These are phyloP conservation scores for Sibirionetta formosa DNA, from an alignment of 2,797 vertebrate species.

Conservation along the genomic window DNA sequence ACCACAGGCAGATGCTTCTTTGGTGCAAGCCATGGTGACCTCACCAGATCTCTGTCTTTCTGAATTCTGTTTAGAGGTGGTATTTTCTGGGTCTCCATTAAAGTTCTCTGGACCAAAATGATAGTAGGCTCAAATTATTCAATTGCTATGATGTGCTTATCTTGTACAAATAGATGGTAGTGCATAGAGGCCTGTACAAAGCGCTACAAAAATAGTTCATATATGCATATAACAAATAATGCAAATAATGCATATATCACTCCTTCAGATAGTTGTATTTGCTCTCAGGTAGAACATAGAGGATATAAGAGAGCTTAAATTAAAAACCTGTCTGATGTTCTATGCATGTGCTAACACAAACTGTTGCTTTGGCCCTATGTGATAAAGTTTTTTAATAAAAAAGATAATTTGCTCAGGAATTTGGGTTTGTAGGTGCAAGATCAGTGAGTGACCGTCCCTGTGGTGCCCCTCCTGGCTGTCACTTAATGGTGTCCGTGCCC, in stretches of 20 bases:
- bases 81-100: background rate
- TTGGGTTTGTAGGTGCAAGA: background rate
- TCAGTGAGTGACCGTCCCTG: background rate
- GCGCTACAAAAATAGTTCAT: background rate
- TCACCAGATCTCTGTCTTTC: constrained; percentile 26
- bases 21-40: background rate
- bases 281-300: background rate
- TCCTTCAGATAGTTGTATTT: background rate
- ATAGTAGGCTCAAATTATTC: background rate
- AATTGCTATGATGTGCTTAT: background rate
- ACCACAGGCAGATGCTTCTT: constrained; percentile 44
- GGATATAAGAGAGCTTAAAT: background rate
- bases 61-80: background rate
- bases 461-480: background rate
- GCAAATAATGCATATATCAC: background rate
- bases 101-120: constrained; percentile 1
- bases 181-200: background rate
- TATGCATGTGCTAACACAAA: too few relatives aligned
- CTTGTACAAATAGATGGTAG: background rate
- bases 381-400: background rate
- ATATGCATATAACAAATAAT: background rate
- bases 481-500: background rate
- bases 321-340: background rate
- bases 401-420: background rate
- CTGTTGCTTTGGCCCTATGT: background rate